phyloP scores from a whole-genome alignment of 2,113 vertebrate genomes.

The Hemicordylus capensis region DNA sequence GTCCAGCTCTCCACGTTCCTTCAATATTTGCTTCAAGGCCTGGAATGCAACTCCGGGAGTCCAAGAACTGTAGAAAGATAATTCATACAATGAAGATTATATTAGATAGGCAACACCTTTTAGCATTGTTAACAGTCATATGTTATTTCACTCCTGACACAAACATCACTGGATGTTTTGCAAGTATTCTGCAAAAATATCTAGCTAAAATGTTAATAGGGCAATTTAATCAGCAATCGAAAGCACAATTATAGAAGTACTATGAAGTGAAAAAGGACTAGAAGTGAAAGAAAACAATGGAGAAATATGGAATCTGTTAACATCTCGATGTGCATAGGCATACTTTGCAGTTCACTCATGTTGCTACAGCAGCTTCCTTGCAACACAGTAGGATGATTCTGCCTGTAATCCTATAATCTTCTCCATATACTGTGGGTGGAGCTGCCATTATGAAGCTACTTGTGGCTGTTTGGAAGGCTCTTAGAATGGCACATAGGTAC shows the following conservation, averaged over 20 bases:
- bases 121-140: neutral
- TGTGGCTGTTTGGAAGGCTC: no score
- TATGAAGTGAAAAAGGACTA: neutral
- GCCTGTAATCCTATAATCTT: neutral
- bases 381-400: neutral
- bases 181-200: neutral
- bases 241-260: neutral
- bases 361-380: neutral
- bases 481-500: no score
- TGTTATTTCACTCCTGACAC: rapidly evolving
- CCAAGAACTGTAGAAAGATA: neutral
- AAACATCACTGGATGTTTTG: neutral
- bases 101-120: neutral
- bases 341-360: neutral
- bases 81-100: neutral
- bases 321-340: neutral
- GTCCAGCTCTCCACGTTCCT: slow-evolving; percentile 34
- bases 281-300: neutral
- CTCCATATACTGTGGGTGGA: no score
- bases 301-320: neutral
- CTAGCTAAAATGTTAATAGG: neutral
- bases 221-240: neutral
- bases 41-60: slow-evolving; percentile 22
- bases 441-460: no score
- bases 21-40: slow-evolving; percentile 47